These are phyloP conservation scores for Trematomus loennbergii DNA, from an alignment of 2,113 vertebrate genomes.

Conservation along the genomic window DNA sequence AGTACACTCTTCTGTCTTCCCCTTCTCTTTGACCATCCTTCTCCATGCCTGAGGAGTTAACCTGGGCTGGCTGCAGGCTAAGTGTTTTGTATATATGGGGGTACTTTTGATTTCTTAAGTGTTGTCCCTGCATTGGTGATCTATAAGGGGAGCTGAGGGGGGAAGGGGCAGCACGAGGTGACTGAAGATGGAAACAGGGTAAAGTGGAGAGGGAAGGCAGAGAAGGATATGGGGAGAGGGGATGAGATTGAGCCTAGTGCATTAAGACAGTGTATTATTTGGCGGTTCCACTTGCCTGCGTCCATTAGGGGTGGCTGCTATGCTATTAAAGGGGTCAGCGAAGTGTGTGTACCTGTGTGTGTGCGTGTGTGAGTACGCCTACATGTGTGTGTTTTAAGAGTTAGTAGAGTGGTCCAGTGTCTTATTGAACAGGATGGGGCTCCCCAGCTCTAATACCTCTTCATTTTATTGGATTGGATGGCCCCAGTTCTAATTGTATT, in stretches of 20 bases:
- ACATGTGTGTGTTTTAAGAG: conserved; percentile 72
- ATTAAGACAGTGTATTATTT: conserved; percentile 85
- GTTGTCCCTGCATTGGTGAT: conserved; percentile 61
- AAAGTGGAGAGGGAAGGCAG: conserved; percentile 72
- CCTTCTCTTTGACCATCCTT: not conserved
- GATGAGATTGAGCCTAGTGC: conserved; percentile 81
- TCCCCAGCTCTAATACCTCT: conserved; percentile 80
- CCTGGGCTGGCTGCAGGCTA: conserved; percentile 38
- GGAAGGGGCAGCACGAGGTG: conserved; percentile 50
- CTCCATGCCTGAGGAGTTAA: conserved; percentile 18
- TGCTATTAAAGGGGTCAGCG: conserved; percentile 83
- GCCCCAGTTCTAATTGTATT: conserved; percentile 83
- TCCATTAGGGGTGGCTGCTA: conserved; percentile 81
- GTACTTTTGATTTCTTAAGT: conserved; percentile 78
- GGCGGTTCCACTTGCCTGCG: conserved; percentile 81
- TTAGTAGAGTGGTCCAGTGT: conserved; percentile 78
- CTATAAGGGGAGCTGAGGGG: conserved; percentile 57
- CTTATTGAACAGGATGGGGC: conserved; percentile 80
- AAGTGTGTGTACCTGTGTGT: conserved; percentile 75
- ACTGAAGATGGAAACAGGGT: conserved; percentile 71
- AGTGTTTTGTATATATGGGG: conserved; percentile 56
- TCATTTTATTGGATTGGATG: conserved; percentile 85
- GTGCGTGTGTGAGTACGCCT: conserved; percentile 28
- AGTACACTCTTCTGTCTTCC: not conserved
- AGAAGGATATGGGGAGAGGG: conserved; percentile 65